Evolutionary conservation across 2,888 invertebrate species (phyloP).

Genomic region (Boloria selene): DNA sequence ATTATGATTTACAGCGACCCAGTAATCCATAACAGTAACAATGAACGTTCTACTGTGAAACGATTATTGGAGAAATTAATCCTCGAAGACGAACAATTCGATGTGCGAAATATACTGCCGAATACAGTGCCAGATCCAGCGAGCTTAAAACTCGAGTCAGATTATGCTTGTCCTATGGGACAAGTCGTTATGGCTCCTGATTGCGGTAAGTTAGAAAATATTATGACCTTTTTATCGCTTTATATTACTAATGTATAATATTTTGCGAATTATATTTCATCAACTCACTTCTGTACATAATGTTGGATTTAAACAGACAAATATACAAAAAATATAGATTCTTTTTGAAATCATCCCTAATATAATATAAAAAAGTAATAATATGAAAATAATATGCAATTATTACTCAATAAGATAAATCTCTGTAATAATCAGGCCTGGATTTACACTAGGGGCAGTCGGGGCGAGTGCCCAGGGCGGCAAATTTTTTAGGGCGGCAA

Average conservation of each 20-base stretch:
- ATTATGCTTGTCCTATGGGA: slow-evolving; percentile 95
- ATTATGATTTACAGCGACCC: slow-evolving; percentile 87
- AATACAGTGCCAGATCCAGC: slow-evolving; percentile 97
- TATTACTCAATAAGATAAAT: no score
- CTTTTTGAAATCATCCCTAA: no score
- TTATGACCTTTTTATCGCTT: neutral
- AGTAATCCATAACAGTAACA: slow-evolving; percentile 91
- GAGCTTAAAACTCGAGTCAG: slow-evolving; percentile 91
- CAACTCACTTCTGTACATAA: neutral
- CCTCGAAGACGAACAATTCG: slow-evolving; percentile 96
- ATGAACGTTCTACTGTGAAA: slow-evolving; percentile 92
- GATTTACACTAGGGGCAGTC: no score
- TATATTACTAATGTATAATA: neutral
- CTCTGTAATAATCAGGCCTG: no score
- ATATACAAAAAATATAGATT: no score
- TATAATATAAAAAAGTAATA: no score
- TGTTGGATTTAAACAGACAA: no score
- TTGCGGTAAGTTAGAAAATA: slow-evolving; percentile 85
- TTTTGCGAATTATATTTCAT: neutral
- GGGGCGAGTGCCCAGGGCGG: no score
- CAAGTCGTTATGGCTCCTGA: slow-evolving; percentile 97
- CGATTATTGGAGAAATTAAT: slow-evolving; percentile 93
- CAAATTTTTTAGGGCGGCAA: no score
- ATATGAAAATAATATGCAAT: no score
- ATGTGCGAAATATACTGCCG: slow-evolving; percentile 95